Conservation (phyloP, 2,113 vertebrate genomes). For the Euleptes europaea region DNA sequence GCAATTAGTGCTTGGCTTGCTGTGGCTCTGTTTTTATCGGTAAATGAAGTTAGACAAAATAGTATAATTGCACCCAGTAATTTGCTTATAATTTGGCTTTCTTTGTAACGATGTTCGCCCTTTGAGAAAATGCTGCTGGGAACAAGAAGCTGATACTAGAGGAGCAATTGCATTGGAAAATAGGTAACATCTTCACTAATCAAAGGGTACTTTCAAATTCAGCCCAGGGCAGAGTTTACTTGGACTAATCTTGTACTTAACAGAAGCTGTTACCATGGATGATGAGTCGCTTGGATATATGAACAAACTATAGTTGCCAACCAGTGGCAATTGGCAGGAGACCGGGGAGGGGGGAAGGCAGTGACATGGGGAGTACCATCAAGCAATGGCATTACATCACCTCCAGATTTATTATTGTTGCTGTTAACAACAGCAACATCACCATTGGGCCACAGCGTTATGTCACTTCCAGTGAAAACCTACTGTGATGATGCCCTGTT, state of each 20-base stretch:
- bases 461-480: too few species aligned
- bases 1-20: conserved; percentile 22
- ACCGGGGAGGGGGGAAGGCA: too few species aligned
- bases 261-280: background rate
- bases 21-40: conserved; percentile 18
- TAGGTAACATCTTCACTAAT: background rate
- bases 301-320: background rate
- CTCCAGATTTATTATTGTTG: too few species aligned
- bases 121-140: background rate
- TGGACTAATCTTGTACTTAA: background rate
- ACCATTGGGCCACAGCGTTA: too few species aligned
- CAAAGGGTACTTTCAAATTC: fast-evolving
- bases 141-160: background rate
- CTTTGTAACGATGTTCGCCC: conserved; percentile 12
- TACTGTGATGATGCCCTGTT: too few species aligned
- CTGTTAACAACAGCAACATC: too few species aligned
- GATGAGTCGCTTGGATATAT: background rate
- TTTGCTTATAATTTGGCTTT: conserved; percentile 32
- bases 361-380: too few species aligned
- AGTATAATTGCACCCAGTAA: conserved; percentile 14
- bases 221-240: background rate
- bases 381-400: too few species aligned
- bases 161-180: background rate
- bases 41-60: background rate
- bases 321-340: background rate